Evolutionary conservation across 2,113 vertebrate species (phyloP).

Genomic region (Lycaon pictus): DNA sequence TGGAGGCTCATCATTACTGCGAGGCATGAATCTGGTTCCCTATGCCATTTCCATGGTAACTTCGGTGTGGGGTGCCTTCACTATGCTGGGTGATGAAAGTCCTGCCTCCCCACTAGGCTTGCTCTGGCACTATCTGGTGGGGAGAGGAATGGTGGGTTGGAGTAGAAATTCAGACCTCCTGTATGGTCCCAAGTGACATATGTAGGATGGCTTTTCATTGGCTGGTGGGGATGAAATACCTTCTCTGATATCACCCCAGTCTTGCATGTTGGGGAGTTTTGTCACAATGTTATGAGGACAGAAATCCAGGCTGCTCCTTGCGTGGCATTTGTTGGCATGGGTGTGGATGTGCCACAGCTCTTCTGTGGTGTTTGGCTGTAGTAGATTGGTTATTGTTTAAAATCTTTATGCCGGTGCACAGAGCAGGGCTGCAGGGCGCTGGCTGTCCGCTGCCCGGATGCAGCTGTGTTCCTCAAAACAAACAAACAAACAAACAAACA

Average conservation of each 20-base stretch:
- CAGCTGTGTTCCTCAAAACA: too few relatives aligned
- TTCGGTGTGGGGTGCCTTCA: not conserved
- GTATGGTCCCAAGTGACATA: not conserved
- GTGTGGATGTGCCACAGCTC: too few relatives aligned
- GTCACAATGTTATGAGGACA: not conserved
- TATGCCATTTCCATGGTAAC: not conserved
- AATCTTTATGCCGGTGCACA: not conserved
- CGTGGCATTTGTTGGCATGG: not conserved
- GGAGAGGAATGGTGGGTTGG: not conserved
- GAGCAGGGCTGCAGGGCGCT: too few relatives aligned
- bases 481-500: too few relatives aligned
- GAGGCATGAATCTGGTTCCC: not conserved
- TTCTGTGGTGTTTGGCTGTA: not conserved
- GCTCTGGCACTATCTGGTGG: not conserved
- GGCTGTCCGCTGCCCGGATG: too few relatives aligned
- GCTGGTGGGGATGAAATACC: not conserved
- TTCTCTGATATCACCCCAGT: not conserved
- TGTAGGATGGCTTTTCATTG: not conserved
- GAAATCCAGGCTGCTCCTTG: not conserved
- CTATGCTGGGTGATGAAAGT: not conserved
- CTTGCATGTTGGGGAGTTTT: not conserved
- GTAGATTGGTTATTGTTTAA: not conserved
- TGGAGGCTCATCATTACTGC: not conserved
- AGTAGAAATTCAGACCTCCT: not conserved
- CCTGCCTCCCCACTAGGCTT: not conserved